A percentile compares a stretch with the other conserved stretches of the same genome.
Conservation (phyloP, 2,888 invertebrate genomes). For the Sipha maydis region DNA sequence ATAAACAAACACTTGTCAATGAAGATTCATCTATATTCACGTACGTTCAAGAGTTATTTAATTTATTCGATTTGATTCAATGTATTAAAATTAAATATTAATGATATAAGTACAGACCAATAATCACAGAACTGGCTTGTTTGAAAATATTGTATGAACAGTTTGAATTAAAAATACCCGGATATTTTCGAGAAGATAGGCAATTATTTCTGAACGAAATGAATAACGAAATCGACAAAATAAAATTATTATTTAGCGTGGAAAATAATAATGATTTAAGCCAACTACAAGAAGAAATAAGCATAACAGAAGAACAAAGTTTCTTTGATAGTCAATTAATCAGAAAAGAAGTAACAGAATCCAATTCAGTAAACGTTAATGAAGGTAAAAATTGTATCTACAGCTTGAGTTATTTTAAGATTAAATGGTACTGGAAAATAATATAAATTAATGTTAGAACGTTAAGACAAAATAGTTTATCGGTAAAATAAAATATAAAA, state of each 20-base stretch:
- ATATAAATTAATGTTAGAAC: background rate
- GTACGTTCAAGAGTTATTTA: conserved; percentile 40
- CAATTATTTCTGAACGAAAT: background rate
- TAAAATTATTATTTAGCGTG: background rate
- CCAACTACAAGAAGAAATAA: background rate
- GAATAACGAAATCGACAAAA: conserved; percentile 11
- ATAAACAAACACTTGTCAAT: conserved; percentile 72
- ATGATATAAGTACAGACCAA: background rate
- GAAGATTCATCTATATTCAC: conserved; percentile 72
- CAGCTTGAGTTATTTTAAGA: conserved; percentile 31
- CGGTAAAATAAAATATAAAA: background rate
- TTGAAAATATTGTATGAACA: background rate
- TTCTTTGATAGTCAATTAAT: background rate
- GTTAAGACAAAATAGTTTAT: background rate
- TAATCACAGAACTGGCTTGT: conserved; percentile 3
- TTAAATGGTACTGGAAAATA: background rate
- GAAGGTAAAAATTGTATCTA: background rate
- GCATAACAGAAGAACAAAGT: background rate
- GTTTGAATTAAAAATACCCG: conserved; percentile 44
- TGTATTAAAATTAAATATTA: background rate
- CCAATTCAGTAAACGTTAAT: background rate
- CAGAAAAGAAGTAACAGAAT: background rate
- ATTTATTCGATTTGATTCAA: background rate
- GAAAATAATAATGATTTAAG: background rate
- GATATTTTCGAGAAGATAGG: conserved; percentile 29